Evolutionary conservation across 2,888 invertebrate species (phyloP).

Genomic region (Dorcus parallelipipedus): DNA sequence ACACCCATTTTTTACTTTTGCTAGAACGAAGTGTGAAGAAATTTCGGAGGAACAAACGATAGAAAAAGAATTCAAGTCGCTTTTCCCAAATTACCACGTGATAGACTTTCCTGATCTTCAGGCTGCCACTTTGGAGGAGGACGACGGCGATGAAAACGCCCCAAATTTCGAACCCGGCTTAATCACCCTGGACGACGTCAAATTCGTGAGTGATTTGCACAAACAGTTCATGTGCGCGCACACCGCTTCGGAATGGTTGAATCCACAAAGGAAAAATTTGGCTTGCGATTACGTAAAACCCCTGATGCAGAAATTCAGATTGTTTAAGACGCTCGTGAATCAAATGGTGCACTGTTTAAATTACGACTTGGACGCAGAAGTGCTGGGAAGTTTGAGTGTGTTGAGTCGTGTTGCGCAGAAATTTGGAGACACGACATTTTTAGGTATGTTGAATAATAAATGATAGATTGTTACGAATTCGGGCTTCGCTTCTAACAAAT

Average conservation of each 20-base stretch:
- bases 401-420: conserved; percentile 54
- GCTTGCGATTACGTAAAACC: conserved; percentile 51
- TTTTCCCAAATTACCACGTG: conserved; percentile 68
- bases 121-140: conserved; percentile 27
- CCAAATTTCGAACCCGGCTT: conserved; percentile 30
- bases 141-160: conserved; percentile 31
- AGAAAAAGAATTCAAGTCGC: conserved; percentile 60
- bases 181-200: conserved; percentile 56
- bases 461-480: too few relatives aligned
- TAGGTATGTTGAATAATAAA: conserved; percentile 24
- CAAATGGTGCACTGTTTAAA: conserved; percentile 54
- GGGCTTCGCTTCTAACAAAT: too few relatives aligned
- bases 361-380: conserved; percentile 52
- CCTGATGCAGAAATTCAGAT: conserved; percentile 58
- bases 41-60: conserved; percentile 68
- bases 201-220: conserved; percentile 61
- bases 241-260: conserved; percentile 61
- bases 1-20: conserved; percentile 1
- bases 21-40: conserved; percentile 61
- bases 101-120: conserved; percentile 68
- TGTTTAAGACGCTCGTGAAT: conserved; percentile 56
- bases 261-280: conserved; percentile 41
- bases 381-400: conserved; percentile 59
- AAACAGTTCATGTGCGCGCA: conserved; percentile 56
- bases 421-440: conserved; percentile 45